These are phyloP conservation scores for Drosophila busckii DNA, from an alignment of 1,140 invertebrate species.

Conservation along the genomic window DNA sequence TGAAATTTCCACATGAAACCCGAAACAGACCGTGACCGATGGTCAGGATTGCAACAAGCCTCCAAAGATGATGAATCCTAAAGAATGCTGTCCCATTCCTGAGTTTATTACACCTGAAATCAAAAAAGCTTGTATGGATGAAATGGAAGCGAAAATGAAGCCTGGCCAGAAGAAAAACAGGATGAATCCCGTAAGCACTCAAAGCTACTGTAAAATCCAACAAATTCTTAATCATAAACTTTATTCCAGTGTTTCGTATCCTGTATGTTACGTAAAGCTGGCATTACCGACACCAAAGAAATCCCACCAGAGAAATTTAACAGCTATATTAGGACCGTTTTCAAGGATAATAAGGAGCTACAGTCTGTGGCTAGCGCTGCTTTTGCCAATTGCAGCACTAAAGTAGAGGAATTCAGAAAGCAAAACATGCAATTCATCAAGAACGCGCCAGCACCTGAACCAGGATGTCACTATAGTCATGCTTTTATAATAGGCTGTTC, in stretches of 20 bases:
- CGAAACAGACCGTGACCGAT: constrained; percentile 29
- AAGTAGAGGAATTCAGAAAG: constrained; percentile 31
- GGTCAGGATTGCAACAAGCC: constrained; percentile 52
- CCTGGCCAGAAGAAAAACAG: constrained; percentile 24
- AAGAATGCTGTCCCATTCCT: constrained; percentile 45
- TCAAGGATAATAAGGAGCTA: constrained; percentile 26
- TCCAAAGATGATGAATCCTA: constrained; percentile 38
- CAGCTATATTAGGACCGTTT: constrained; percentile 28
- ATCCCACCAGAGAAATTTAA: constrained; percentile 33
- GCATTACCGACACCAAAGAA: constrained; percentile 34
- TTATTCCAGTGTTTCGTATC: constrained; percentile 39
- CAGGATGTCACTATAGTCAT: constrained; percentile 27
- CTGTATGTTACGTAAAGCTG: constrained; percentile 57
- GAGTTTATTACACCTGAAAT: constrained; percentile 42
- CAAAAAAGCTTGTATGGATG: constrained; percentile 39
- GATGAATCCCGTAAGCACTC: constrained; percentile 29
- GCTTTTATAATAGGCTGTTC: constrained; percentile 44
- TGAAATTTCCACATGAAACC: neutral
- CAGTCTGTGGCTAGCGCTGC: constrained; percentile 35
- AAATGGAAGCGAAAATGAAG: constrained; percentile 30
- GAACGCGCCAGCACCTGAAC: constrained; percentile 12
- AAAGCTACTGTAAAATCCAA: neutral
- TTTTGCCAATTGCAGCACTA: constrained; percentile 39
- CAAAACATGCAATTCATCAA: constrained; percentile 11
- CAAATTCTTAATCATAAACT: neutral